A percentile compares a stretch with the other conserved stretches of the same genome.
These are phyloP conservation scores for Drosophila neocordata DNA, from an alignment of 1,140 invertebrate genomes.

Conservation along the genomic window DNA sequence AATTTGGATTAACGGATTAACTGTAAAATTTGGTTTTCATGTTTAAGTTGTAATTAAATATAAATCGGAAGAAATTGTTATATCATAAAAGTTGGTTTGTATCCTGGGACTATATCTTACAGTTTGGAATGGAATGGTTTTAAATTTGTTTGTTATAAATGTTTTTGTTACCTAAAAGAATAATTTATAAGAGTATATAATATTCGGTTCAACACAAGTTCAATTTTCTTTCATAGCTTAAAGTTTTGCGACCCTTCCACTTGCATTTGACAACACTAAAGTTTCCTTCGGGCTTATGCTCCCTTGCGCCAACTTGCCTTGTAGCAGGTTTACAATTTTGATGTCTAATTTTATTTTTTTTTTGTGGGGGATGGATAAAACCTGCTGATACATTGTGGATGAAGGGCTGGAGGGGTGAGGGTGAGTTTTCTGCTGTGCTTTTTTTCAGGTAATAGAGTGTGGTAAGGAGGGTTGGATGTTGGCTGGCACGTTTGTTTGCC, in stretches of 20 bases:
- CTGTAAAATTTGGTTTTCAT: too few species aligned
- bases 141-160: too few species aligned
- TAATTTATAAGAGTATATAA: not conserved
- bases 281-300: not conserved
- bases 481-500: conserved; percentile 53
- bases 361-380: conserved; percentile 18
- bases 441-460: conserved; percentile 58
- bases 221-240: not conserved
- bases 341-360: conserved; percentile 46
- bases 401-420: conserved; percentile 31
- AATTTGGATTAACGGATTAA: too few species aligned
- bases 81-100: too few species aligned
- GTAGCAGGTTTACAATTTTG: conserved; percentile 39
- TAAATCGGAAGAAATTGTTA: too few species aligned
- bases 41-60: too few species aligned
- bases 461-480: conserved; percentile 4
- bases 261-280: conserved; percentile 21
- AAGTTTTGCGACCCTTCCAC: conserved; percentile 18
- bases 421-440: conserved; percentile 52
- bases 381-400: conserved; percentile 16
- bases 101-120: too few species aligned
- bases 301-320: not conserved
- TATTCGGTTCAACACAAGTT: not conserved
- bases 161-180: too few species aligned
- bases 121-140: too few species aligned